Evolutionary conservation across 2,888 invertebrate species (phyloP).

Genomic region (Dolomedes plantarius): DNA sequence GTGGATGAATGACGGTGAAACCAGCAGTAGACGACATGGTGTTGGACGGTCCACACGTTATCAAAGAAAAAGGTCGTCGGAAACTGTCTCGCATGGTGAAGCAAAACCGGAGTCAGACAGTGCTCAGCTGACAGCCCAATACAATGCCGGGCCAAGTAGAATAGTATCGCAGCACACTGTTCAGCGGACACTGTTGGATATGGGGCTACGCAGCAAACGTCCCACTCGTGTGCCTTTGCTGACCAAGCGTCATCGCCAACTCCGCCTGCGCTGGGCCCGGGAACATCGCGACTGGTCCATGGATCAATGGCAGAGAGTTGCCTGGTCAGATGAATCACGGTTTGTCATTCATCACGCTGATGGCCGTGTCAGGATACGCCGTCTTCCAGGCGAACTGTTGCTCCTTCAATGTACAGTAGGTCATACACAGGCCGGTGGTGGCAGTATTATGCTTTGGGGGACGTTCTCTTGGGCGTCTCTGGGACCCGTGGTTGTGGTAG

Average conservation of each 20-base stretch:
- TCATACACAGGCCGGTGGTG: background rate
- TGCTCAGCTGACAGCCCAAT: slow-evolving; percentile 19
- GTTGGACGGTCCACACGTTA: background rate
- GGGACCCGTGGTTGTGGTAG: background rate
- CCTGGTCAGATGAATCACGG: slow-evolving; percentile 18
- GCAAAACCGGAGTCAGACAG: background rate
- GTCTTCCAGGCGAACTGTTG: slow-evolving; percentile 24
- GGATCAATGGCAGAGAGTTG: slow-evolving; percentile 13
- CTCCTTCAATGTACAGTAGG: slow-evolving; percentile 3
- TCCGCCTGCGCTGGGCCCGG: background rate
- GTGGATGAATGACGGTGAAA: background rate
- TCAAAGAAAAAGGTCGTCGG: background rate
- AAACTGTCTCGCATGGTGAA: background rate
- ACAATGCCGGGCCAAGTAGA: background rate
- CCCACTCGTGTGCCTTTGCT: slow-evolving; percentile 3
- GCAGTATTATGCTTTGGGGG: slow-evolving; percentile 19
- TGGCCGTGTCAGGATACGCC: background rate
- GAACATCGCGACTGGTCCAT: slow-evolving; percentile 23
- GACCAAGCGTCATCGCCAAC: slow-evolving; percentile 12
- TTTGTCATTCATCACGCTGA: background rate
- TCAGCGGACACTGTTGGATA: slow-evolving; percentile 20
- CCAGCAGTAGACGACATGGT: slow-evolving; percentile 4
- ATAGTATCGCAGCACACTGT: background rate
- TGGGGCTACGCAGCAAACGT: background rate
- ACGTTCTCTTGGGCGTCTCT: slow-evolving; percentile 15